These are phyloP conservation scores for Sarcophaga bullata DNA, from an alignment of 1,140 invertebrate genomes.

Conservation along the genomic window DNA sequence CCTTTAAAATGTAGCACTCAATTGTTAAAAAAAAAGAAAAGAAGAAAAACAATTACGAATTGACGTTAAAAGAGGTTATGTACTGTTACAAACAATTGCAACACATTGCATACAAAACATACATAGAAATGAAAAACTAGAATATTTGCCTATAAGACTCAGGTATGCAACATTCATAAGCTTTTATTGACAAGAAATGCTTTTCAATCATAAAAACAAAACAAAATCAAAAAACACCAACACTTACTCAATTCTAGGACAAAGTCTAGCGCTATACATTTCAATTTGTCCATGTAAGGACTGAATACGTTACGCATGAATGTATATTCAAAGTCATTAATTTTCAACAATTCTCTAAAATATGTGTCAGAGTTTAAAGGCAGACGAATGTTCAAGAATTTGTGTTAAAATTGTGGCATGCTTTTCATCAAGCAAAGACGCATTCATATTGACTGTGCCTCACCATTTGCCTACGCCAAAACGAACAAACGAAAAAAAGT, in stretches of 20 bases:
- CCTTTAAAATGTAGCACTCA: background rate
- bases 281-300: background rate
- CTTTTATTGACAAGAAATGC: background rate
- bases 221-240: background rate
- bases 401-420: slow-evolving; percentile 50
- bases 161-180: background rate
- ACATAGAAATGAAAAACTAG: background rate
- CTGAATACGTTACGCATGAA: background rate
- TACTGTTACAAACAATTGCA: background rate
- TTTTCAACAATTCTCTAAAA: slow-evolving; percentile 1
- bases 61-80: background rate
- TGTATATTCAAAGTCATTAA: slow-evolving; percentile 52
- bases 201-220: background rate
- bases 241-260: background rate
- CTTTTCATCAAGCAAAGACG: background rate
- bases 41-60: background rate
- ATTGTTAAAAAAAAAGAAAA: background rate
- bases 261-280: background rate
- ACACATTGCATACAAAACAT: background rate
- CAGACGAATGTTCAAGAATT: slow-evolving; percentile 53
- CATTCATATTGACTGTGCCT: slow-evolving; percentile 1
- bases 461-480: background rate
- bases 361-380: slow-evolving; percentile 53
- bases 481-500: background rate
- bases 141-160: background rate